Evolutionary conservation across 1,140 invertebrate genomes (phyloP), one percentile per base, ranked within the genome.

Genomic region (Scaptomyza montana): DNA sequence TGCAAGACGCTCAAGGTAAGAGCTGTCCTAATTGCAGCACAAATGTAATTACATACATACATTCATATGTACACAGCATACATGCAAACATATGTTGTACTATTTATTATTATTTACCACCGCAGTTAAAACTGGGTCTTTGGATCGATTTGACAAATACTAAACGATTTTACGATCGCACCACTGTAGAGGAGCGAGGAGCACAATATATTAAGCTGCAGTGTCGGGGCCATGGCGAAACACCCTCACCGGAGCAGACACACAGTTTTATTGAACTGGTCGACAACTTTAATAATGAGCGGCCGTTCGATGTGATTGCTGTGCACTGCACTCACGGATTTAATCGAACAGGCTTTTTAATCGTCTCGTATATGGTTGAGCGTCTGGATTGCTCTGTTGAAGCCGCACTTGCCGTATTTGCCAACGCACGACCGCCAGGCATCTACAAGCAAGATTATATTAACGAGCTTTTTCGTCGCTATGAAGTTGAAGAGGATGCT

Each of bases 321-420:
- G 96, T 99, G 33, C 99, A 99, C 92, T 99, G 99, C 90, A 99
- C 99, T 1, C 99, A 99, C 93, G 99, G 99, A 0, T 99, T 99
- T 90, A 99, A 99, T 92, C 94, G 99, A 79, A 99, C 98, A 25
- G 99, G 97, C 1, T 99, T 99, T 92, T 93, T 99, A 0, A 97
- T 99, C 54, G 94, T 96, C 53, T 95, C 97, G 2, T 99, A 97
- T 92, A 94, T 99, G 80, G 96, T 99, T 5, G 95, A 98, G 93
- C 94, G 95, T 64, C 92, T 95, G 53, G 94, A 95, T 89, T 96
- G 93, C 85, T 96, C 95, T 91, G 93, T 98, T 3, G 96, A 97
- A 66, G 95, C 96, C 16, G 97, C 97, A 0, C 80, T 99, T 1
- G 91, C 92, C 51, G 93, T 94, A 80, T 99, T 99, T 93, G 93